Evolutionary conservation across 2,888 invertebrate genomes (phyloP).

Genomic region (Horisme vitalbata): DNA sequence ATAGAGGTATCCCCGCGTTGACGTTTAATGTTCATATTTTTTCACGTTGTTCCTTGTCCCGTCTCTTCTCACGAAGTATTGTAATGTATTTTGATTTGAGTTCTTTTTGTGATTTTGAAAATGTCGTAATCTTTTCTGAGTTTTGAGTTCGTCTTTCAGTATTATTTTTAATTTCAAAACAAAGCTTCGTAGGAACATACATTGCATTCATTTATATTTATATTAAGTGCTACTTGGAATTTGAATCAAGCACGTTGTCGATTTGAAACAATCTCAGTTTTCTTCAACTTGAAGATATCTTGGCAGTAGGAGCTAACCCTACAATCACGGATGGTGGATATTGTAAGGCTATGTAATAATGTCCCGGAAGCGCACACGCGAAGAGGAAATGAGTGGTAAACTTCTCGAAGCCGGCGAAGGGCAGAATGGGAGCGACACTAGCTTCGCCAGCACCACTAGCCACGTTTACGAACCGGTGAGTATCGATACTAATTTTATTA

Average conservation of each 20-base stretch:
- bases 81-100: too few relatives aligned
- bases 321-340: not conserved
- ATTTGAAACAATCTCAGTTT: not conserved
- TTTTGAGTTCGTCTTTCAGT: slow-evolving; percentile 12
- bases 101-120: slow-evolving; percentile 1
- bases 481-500: slow-evolving; percentile 10
- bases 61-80: too few relatives aligned
- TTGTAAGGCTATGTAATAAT: slow-evolving; percentile 63
- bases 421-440: slow-evolving; percentile 61
- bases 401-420: slow-evolving; percentile 54
- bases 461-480: slow-evolving; percentile 53
- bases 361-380: slow-evolving; percentile 72
- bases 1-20: too few relatives aligned
- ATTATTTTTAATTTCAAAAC: slow-evolving; percentile 6
- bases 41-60: too few relatives aligned
- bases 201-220: slow-evolving; percentile 1
- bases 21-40: too few relatives aligned
- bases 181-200: not conserved
- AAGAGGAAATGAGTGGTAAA: slow-evolving; percentile 66
- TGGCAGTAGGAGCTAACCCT: not conserved
- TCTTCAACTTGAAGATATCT: too few relatives aligned
- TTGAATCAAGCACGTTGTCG: slow-evolving; percentile 2
- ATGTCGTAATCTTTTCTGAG: slow-evolving; percentile 12
- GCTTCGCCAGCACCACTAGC: slow-evolving; percentile 51
- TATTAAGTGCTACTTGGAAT: not conserved